phyloP scores from a whole-genome alignment of 2,888 invertebrate genomes.

The Caenorhabditis sinica region DNA sequence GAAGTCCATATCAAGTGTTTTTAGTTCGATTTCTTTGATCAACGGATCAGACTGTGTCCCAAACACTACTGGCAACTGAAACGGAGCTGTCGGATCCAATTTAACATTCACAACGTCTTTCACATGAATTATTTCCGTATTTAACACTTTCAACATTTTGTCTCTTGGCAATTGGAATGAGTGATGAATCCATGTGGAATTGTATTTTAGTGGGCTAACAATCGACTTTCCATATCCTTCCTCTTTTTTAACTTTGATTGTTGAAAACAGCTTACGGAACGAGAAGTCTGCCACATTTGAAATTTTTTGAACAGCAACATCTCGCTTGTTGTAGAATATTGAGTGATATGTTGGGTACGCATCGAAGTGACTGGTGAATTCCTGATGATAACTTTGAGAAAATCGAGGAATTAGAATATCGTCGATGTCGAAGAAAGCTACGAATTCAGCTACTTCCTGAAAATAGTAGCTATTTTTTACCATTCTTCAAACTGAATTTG shows the following conservation, averaged over 20 bases:
- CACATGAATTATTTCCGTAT: slow-evolving; percentile 58
- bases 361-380: slow-evolving; percentile 50
- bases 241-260: slow-evolving; percentile 40
- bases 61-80: slow-evolving; percentile 29
- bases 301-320: slow-evolving; percentile 41
- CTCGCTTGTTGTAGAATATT: slow-evolving; percentile 55
- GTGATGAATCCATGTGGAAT: slow-evolving; percentile 66
- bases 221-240: slow-evolving; percentile 60
- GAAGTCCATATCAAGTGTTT: slow-evolving; percentile 38
- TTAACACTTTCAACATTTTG: slow-evolving; percentile 36
- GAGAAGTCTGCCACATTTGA: slow-evolving; percentile 33
- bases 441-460: slow-evolving; percentile 67
- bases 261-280: slow-evolving; percentile 39
- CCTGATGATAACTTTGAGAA: slow-evolving; percentile 63
- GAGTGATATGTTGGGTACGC: slow-evolving; percentile 47
- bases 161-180: slow-evolving; percentile 44
- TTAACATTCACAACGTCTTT: slow-evolving; percentile 39
- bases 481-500: background rate
- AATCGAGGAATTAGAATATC: slow-evolving; percentile 70
- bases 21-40: slow-evolving; percentile 39
- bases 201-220: slow-evolving; percentile 55
- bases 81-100: slow-evolving; percentile 14
- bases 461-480: background rate
- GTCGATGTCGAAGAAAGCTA: slow-evolving; percentile 72
- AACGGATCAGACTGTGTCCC: slow-evolving; percentile 34